Evolutionary conservation across 2,888 invertebrate genomes (phyloP), one percentile per base, ranked within the genome.

Genomic region (Brachyptera putata): DNA sequence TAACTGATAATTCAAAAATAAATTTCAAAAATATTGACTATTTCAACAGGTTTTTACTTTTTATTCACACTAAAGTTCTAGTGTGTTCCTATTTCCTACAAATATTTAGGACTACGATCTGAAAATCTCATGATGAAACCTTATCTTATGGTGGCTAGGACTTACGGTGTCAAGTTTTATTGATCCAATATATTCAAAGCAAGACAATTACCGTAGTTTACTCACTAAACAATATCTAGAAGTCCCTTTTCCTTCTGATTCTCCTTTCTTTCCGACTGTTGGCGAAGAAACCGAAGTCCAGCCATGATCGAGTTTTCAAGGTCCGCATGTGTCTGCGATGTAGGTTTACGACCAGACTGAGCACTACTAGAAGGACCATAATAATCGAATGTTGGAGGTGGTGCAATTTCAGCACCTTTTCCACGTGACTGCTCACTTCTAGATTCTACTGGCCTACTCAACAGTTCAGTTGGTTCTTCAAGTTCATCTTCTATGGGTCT

Each of bases 361-460:
- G 49, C n/a, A 0, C 69, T 63, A 41, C 67, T 69, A 61, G 68
- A 69, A 7, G 82, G 80, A 0, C 83, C 83, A 67, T 81, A 83
- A 69, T 86, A 84, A 25, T 86, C 82, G 68, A 80, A 83, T 1
- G 81, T 82, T 0, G 85, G 77, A 1, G 87, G 87, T 5, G 85
- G 85, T 5, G 85, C 80, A 65, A 87, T 79, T 73, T 84, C 84
- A 18, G 73, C 76, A 24, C 80, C 77, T 61, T 67, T 70, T 25
- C 69, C 68, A 50, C 66, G 63, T 1, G n/a, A 16, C 11, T 5
- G 18, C 22, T 4, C 46, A 13, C 30, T 30, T 5, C 30, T 30
- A 30, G 24, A 5, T n/a, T 4, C 22, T 2, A 11, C 46, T 11
- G 30, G 30, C 11, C 30, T 5, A 11, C 11, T 11, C 30, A 30